phyloP scores from a whole-genome alignment of 1,140 invertebrate genomes.

The Scylla paramamosain region DNA sequence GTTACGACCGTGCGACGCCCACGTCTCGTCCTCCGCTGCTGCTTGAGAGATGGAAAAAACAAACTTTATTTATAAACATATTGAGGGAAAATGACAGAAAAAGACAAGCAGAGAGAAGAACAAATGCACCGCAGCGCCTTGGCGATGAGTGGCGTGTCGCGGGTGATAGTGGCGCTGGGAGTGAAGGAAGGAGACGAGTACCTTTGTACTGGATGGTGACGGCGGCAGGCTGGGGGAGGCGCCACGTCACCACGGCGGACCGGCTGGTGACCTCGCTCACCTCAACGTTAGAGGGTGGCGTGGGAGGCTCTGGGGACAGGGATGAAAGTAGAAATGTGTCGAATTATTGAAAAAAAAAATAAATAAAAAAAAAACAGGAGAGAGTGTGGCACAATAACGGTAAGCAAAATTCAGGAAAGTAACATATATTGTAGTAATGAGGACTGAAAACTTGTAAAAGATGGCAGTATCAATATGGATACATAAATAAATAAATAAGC shows the following conservation, averaged over 20 bases:
- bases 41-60: not conserved
- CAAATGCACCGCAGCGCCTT: not conserved
- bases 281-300: slow-evolving; percentile 49
- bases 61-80: not conserved
- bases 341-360: not conserved
- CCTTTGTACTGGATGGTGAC: slow-evolving; percentile 67
- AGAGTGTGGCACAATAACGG: too few species aligned
- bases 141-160: too few species aligned
- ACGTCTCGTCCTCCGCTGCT: slow-evolving; percentile 52
- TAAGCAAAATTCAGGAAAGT: too few species aligned
- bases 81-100: not conserved
- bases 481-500: too few species aligned
- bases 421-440: too few species aligned
- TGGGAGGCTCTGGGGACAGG: slow-evolving; percentile 61
- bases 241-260: slow-evolving; percentile 68
- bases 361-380: too few species aligned
- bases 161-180: too few species aligned
- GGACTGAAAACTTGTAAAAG: too few species aligned
- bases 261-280: slow-evolving; percentile 63
- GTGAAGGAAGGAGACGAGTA: not conserved
- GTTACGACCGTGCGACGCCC: slow-evolving; percentile 58
- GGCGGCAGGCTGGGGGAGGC: slow-evolving; percentile 54
- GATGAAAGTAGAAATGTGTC: not conserved
- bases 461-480: too few species aligned
- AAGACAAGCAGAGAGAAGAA: not conserved